Evolutionary conservation across 2,113 vertebrate species (phyloP), one percentile per base, ranked within the genome.

Genomic region (Myotis lucifugus): DNA sequence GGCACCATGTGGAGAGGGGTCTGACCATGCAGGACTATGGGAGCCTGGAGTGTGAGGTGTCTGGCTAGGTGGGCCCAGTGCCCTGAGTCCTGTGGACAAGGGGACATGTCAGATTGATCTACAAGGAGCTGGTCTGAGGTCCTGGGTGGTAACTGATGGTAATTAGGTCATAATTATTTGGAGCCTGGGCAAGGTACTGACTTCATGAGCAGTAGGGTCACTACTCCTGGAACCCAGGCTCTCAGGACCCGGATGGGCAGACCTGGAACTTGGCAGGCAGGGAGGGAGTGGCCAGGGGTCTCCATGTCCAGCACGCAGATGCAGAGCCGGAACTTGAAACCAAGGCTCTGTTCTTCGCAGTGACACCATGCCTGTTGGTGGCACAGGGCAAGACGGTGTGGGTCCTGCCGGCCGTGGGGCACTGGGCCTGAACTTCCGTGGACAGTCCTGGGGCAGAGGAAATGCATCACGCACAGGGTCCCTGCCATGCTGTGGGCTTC

Each of bases 1-100:
- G n/a, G 40, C 48, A 8, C 0, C 5, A 1, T 0, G 5, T 9
- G 2, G 25, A 25, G 32, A 9, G 52, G 61, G 23, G 6, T 27
- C 42, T n/a, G 14, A 66, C n/a, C 15, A 21, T 12, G 12, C 13
- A 8, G n/a, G 6, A 5, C 0, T 0, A 1, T 29, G 27, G 13
- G 19, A 32, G 42, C 32, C 6, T 12, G n/a, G 42, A 7, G 37
- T 3, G 0, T 64, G 27, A 34, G 70, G 56, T 27, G 9, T 56
- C 42, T 42, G 54, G 91, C 42, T 23, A 46, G 32, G 3, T 3
- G 1, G 37, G 27, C 56, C 46, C 9, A n/a, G 52, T 67, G 73
- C 67, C 85, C 12, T 21, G 18, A 2, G 14, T 52, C 29, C n/a
- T 0, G 1, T 29, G 64, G 27, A 23, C 1, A 32, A 15, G 27